A percentile compares a stretch with the other conserved stretches of the same genome.
phyloP scores from a whole-genome alignment of 2,888 invertebrate genomes.

The Tholera decimalis region DNA sequence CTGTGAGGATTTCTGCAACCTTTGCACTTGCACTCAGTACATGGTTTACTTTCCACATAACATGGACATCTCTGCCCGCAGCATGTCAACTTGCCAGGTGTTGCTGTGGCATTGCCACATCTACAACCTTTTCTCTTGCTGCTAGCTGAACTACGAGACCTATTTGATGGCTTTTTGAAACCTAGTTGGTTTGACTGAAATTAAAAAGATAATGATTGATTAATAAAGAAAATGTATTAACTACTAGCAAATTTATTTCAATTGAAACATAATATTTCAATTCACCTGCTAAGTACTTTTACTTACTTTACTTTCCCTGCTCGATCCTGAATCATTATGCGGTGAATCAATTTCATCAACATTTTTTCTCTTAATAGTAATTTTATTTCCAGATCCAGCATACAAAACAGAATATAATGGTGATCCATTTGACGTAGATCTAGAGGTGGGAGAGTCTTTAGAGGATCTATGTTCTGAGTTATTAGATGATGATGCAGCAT shows the following conservation, averaged over 20 bases:
- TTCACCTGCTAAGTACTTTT: not conserved
- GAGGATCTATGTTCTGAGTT: slow-evolving; percentile 78
- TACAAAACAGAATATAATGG: slow-evolving; percentile 94
- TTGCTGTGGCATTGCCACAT: slow-evolving; percentile 97
- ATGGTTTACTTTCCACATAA: slow-evolving; percentile 97
- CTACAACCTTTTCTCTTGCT: slow-evolving; percentile 95
- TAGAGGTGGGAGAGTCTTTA: slow-evolving; percentile 84
- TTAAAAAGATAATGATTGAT: slow-evolving; percentile 51
- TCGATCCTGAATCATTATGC: slow-evolving; percentile 78
- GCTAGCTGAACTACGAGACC: slow-evolving; percentile 84
- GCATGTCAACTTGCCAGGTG: slow-evolving; percentile 97
- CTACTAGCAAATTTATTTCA: slow-evolving; percentile 39
- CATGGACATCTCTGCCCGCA: slow-evolving; percentile 98
- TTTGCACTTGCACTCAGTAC: slow-evolving; percentile 97
- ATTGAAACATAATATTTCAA: not conserved
- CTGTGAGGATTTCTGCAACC: slow-evolving; percentile 98
- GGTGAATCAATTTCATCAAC: slow-evolving; percentile 90
- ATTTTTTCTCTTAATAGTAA: slow-evolving; percentile 95
- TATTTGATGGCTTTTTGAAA: slow-evolving; percentile 89
- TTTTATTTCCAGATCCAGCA: slow-evolving; percentile 95
- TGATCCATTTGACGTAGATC: slow-evolving; percentile 84
- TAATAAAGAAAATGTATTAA: slow-evolving; percentile 54
- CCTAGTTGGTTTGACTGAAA: slow-evolving; percentile 84
- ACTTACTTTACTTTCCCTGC: slow-evolving; percentile 85
- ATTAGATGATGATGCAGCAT: slow-evolving; percentile 80